Evolutionary conservation across 2,113 vertebrate species (phyloP).

Genomic region (Fulmarus glacialis): DNA sequence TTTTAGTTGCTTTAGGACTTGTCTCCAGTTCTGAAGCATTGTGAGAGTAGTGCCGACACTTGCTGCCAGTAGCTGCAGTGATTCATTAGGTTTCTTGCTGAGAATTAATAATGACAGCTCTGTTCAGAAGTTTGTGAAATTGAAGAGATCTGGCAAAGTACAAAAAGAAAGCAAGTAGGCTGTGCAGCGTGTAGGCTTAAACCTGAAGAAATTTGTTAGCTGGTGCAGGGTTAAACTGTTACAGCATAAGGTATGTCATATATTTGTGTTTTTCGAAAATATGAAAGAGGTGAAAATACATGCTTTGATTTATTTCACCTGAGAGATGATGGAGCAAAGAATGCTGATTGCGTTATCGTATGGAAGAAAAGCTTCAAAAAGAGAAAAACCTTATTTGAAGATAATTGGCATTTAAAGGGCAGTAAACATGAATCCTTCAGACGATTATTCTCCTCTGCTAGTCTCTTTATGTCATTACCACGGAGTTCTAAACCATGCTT

Average conservation of each 20-base stretch:
- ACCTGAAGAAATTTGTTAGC: background rate
- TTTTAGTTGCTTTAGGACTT: conserved; percentile 12
- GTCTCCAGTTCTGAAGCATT: background rate
- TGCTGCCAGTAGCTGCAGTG: background rate
- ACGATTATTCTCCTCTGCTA: background rate
- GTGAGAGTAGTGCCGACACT: background rate
- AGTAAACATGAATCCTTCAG: background rate
- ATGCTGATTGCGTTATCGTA: background rate
- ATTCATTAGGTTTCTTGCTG: conserved; percentile 50
- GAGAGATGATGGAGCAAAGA: background rate
- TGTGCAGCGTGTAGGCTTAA: background rate
- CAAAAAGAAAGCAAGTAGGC: background rate
- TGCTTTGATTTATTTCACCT: background rate
- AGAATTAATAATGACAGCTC: conserved; percentile 39
- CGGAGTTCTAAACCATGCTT: background rate
- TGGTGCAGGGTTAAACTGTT: background rate
- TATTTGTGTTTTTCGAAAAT: background rate
- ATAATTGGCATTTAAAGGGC: background rate
- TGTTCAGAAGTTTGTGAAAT: conserved; percentile 40
- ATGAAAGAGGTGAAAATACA: background rate
- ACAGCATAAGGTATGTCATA: background rate
- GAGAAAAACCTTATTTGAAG: background rate
- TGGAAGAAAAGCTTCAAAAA: background rate
- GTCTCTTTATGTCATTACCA: background rate
- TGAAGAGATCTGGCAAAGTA: background rate